These are phyloP conservation scores for Terrapene triunguis DNA, from an alignment of 2,113 vertebrate genomes.

Conservation along the genomic window DNA sequence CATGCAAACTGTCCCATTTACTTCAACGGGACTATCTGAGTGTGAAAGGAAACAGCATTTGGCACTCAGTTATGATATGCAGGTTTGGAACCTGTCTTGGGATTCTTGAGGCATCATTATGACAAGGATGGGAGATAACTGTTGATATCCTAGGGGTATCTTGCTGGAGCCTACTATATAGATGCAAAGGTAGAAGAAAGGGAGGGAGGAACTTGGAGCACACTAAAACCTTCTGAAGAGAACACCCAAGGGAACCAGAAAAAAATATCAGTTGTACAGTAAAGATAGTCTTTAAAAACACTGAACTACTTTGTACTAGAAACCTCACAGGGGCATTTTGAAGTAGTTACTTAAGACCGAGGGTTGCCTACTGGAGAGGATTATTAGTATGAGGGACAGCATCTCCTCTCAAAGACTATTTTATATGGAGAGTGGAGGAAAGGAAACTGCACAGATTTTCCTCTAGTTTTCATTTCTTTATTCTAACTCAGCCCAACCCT, in stretches of 20 bases:
- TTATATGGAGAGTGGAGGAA: neutral
- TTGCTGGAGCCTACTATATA: rapidly evolving
- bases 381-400: no score
- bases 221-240: neutral
- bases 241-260: neutral
- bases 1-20: neutral
- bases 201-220: neutral
- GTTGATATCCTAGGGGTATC: neutral
- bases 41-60: neutral
- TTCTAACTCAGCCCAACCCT: neutral
- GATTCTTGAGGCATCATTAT: neutral
- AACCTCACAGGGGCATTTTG: neutral
- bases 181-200: neutral
- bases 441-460: neutral
- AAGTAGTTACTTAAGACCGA: neutral
- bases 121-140: neutral
- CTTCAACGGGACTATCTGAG: neutral
- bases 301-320: neutral
- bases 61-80: neutral
- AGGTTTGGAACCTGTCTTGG: neutral
- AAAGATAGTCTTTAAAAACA: neutral
- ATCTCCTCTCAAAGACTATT: neutral
- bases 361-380: neutral
- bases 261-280: neutral
- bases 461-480: neutral